Conservation (phyloP, 1,140 invertebrate genomes). For the Bombus sylvicola region DNA sequence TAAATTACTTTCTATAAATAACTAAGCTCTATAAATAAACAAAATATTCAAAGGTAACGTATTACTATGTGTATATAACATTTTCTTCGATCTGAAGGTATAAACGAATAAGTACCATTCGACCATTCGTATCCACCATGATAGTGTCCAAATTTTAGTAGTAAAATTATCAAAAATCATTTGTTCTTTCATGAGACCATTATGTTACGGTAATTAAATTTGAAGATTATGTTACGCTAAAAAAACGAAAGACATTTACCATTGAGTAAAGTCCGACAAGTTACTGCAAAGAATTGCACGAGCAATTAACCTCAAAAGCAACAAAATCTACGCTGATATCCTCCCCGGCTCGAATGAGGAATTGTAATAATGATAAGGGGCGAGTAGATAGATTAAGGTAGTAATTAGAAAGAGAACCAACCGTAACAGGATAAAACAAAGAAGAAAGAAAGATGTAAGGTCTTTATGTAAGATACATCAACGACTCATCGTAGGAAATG, state of each 20-base stretch:
- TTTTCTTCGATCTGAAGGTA: neutral
- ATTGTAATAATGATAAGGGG: neutral
- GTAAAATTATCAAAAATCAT: neutral
- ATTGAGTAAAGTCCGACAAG: neutral
- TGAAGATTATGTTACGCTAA: neutral
- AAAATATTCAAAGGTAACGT: no score
- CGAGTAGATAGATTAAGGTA: neutral
- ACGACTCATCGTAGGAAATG: slow-evolving; percentile 39
- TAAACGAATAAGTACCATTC: neutral
- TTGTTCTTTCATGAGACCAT: neutral
- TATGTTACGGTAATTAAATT: neutral
- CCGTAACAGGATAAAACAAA: neutral
- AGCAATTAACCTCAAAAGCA: slow-evolving; percentile 33
- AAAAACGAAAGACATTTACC: no score
- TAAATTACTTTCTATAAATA: neutral
- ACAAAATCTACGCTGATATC: neutral
- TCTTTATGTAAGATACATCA: neutral
- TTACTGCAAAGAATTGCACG: neutral
- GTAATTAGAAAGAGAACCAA: neutral
- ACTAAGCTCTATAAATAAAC: neutral
- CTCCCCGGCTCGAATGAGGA: no score
- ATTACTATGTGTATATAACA: neutral
- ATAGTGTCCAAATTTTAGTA: slow-evolving; percentile 13
- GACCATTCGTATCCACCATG: neutral
- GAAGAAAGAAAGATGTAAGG: neutral